Evolutionary conservation across 2,113 vertebrate species (phyloP).

Genomic region (Fregetta grallaria): DNA sequence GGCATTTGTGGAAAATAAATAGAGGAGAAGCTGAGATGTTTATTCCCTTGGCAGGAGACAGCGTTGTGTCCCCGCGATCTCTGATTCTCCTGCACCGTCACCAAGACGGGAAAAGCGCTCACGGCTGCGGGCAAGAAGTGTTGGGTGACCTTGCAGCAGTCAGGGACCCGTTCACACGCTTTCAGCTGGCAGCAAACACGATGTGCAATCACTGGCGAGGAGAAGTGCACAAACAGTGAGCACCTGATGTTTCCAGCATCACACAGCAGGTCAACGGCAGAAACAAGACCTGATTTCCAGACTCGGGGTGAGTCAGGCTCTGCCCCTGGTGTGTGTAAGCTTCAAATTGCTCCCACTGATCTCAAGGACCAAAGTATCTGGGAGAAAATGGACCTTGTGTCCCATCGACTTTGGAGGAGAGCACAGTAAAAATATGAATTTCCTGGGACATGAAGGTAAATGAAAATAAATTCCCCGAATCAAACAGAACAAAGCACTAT

Average conservation of each 20-base stretch:
- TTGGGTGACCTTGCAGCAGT: neutral
- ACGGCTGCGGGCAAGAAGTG: accelerated
- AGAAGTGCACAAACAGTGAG: accelerated
- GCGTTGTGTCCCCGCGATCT: neutral
- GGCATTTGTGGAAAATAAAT: neutral
- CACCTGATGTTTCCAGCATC: neutral
- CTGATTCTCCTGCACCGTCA: accelerated
- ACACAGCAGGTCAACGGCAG: neutral
- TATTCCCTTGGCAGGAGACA: neutral
- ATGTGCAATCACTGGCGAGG: accelerated
- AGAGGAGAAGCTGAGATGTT: neutral
- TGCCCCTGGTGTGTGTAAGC: neutral
- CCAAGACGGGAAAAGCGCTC: accelerated
- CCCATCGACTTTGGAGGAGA: neutral
- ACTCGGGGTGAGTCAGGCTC: neutral
- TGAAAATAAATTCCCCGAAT: neutral
- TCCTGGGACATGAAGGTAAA: neutral
- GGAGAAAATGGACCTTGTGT: neutral
- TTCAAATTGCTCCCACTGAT: neutral
- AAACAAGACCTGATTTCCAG: neutral
- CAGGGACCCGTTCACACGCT: neutral
- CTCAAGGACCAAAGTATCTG: neutral
- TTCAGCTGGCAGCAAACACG: accelerated
- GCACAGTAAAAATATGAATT: accelerated
- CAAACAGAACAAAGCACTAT: neutral